Base-by-base conservation (phyloP, 1,140 invertebrate genomes). In the Nilaparvata lugens region DNA sequence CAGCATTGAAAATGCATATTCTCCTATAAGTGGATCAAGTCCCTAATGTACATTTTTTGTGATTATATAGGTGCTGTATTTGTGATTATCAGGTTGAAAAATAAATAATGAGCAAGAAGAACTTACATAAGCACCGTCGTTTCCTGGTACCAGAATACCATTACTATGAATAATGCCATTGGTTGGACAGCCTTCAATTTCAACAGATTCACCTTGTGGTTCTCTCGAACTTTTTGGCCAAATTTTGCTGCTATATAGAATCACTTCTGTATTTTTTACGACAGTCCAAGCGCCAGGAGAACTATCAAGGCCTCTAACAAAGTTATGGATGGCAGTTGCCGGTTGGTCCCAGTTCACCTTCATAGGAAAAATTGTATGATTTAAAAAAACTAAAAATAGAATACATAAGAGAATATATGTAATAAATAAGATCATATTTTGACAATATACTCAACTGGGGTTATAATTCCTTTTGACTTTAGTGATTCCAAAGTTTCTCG, bases 231-330 rank as follows among this genome's bases (percentile, higher is more conserved):
- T 48, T 2, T 79, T 72, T 6, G 70, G 74, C 86, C 89, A 95
- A 1, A 94, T 62, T 2, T 76, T 79, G 0, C 91, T 93, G 0
- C 90, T 90, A 72, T 85, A 96, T 0, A 97, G 73, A 58, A 85
- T 83, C 0, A 87, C 77, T 72, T 88, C 81, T 69, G 85, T 73
- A 2, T 75, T 74, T 56, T 80, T 74, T 1, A 97, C 74, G 0
- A 76, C 71, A 0, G 88, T 85, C 77, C 89, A 88, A 0, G 95
- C 94, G 2, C 95, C 95, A 0, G 95, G 95, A 0, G 89, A 87
- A 51, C 93, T 95, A 70, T 98, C 95, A 68, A 95, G 77, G 2
- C 91, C 95, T 40, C 95, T 77, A 60, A 98, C 93, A 68, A 97
- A 98, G 75, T 98, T 91, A 73, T 97, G 95, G 6, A 97, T 75